phyloP scores from a whole-genome alignment of 2,113 vertebrate genomes.

The Bettongia penicillata region DNA sequence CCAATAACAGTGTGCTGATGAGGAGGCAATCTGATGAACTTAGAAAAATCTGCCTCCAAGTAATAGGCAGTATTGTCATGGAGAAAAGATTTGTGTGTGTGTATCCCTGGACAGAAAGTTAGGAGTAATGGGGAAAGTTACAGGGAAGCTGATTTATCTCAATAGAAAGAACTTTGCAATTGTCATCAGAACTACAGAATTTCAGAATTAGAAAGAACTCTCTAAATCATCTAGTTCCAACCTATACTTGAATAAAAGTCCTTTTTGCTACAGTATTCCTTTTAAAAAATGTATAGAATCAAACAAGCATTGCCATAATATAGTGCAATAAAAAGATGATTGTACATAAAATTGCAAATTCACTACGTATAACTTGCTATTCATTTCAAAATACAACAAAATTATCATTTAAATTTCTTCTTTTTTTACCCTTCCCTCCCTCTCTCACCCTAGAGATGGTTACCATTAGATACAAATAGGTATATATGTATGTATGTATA shows the following conservation, averaged over 20 bases:
- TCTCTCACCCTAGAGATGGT: too few relatives aligned
- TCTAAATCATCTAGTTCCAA: neutral
- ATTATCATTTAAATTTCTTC: too few relatives aligned
- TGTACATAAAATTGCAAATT: too few relatives aligned
- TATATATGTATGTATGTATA: too few relatives aligned
- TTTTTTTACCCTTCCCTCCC: too few relatives aligned
- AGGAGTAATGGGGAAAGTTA: neutral
- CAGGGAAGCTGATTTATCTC: neutral
- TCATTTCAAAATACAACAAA: too few relatives aligned
- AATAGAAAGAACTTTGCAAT: neutral
- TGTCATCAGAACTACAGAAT: neutral
- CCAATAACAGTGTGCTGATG: neutral
- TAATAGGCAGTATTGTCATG: neutral
- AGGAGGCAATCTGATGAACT: neutral
- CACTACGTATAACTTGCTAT: too few relatives aligned
- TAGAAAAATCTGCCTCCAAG: neutral
- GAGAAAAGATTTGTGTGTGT: neutral
- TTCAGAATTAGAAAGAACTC: neutral
- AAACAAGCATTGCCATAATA: too few relatives aligned
- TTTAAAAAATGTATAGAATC: too few relatives aligned
- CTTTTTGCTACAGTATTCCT: neutral
- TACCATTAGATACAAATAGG: too few relatives aligned
- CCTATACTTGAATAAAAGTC: neutral
- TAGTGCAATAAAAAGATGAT: too few relatives aligned
- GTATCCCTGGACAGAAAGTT: neutral